Evolutionary conservation across 2,797 vertebrate genomes (phyloP).

Genomic region (Pangasius krempfi): DNA sequence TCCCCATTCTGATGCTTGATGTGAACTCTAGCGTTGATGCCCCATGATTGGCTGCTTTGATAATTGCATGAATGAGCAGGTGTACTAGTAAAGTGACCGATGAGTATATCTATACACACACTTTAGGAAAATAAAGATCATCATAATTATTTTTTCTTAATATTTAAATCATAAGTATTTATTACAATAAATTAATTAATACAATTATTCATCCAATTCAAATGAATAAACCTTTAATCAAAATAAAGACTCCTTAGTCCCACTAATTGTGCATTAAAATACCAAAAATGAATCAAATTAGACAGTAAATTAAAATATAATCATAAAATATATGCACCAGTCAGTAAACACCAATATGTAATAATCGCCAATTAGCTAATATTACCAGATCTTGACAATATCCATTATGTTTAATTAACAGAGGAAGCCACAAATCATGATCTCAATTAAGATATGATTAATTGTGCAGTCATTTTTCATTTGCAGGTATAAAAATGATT

Average conservation of each 20-base stretch:
- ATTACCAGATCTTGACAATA: neutral
- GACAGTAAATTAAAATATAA: neutral
- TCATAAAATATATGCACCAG: neutral
- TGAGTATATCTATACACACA: too few species aligned
- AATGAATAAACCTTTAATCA: neutral
- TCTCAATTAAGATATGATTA: neutral
- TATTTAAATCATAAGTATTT: neutral
- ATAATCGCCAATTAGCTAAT: neutral
- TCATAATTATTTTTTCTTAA: neutral
- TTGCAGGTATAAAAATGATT: neutral
- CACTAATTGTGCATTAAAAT: neutral
- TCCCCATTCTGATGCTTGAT: too few species aligned
- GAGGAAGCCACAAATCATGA: neutral
- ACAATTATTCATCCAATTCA: neutral
- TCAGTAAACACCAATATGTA: neutral
- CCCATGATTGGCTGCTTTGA: too few species aligned
- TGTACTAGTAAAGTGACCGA: too few species aligned
- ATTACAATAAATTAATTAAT: too few species aligned
- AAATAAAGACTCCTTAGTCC: too few species aligned
- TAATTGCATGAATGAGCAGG: too few species aligned
- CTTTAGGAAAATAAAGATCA: too few species aligned
- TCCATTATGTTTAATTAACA: neutral
- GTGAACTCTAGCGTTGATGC: too few species aligned
- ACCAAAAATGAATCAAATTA: neutral
- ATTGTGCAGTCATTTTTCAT: conserved; percentile 8